Base-by-base conservation (phyloP, 2,888 invertebrate species). In the Drosophila testacea region DNA sequence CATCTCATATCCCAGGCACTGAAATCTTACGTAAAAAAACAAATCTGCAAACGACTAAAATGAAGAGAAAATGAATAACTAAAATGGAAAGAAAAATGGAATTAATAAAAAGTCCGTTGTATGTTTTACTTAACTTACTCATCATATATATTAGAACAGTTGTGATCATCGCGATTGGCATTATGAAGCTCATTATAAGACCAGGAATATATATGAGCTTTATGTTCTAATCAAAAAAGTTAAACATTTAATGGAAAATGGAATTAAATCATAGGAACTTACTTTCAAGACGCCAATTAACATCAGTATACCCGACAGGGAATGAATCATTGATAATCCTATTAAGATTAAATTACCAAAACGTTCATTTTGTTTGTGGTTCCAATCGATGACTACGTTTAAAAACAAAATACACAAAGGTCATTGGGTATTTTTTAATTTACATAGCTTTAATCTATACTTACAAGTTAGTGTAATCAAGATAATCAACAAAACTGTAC, bases 251-350 rank as follows among this genome's bases (percentile, higher is more conserved):
- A 32, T 0, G 4, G 1, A n/a, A n/a, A 11, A 5, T 22, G 2
- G 34, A 48, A 13, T 34, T 9, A 47, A 4, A 41, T 11, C 7
- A 11, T 16, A 34, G 6, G 22, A 3, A 47, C 57, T 38, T 47
- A 47, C 57, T 47, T 57, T 57, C 7, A 57, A 16, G 7, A 57
- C 57, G 16, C 57, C 57, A 16, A 57, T 57, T 7, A 57, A 38
- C 57, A 57, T 57, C 13, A 57, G 44, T 30, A 57, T 9, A 38
- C 57, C 57, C 5, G 57, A 36, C 11, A 57, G 4, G 16, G 27
- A 7, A 16, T 57, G 57, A 7, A 4, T 5, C 16, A 57, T 16
- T 6, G 46, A 16, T 4, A 57, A 38, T n/a, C 13, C 36, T 22
- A 57, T 6, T 11, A 38, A 9, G 5, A 7, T 3, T 1, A 57